phyloP scores from a whole-genome alignment of 2,797 vertebrate species.

The Pseudopleuronectes americanus region DNA sequence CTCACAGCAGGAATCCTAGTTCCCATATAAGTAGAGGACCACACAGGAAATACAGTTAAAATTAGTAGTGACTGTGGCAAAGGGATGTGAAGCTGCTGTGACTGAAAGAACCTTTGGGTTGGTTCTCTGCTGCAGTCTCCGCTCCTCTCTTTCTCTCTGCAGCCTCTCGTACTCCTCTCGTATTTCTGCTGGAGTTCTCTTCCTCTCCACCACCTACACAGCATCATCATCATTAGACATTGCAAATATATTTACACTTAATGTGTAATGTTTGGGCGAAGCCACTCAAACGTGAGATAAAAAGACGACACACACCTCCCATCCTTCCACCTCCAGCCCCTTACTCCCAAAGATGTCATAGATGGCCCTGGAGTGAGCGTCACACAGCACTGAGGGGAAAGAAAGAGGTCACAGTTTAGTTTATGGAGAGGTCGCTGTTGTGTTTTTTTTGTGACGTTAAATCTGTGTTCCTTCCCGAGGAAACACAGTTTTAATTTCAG shows the following conservation, averaged over 20 bases:
- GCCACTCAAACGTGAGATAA: slow-evolving; percentile 1
- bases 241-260: slow-evolving; percentile 1
- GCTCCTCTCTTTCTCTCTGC: slow-evolving; percentile 94
- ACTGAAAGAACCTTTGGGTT: slow-evolving; percentile 92
- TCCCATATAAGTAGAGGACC: too few relatives aligned
- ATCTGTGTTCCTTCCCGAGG: neutral
- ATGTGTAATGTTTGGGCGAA: neutral
- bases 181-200: slow-evolving; percentile 94
- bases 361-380: slow-evolving; percentile 95
- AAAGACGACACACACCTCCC: slow-evolving; percentile 89
- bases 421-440: neutral
- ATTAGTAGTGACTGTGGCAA: slow-evolving; percentile 4
- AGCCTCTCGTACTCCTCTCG: slow-evolving; percentile 96
- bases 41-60: slow-evolving; percentile 10
- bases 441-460: neutral
- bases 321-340: slow-evolving; percentile 98
- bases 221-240: slow-evolving; percentile 11
- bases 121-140: slow-evolving; percentile 95
- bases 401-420: neutral
- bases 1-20: too few relatives aligned
- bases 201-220: slow-evolving; percentile 93
- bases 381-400: slow-evolving; percentile 89
- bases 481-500: neutral
- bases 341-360: slow-evolving; percentile 98
- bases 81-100: slow-evolving; percentile 2